A percentile compares a stretch with the other conserved stretches of the same genome.
Conservation (phyloP, 2,113 vertebrate genomes). For the Ploceus nigricollis region DNA sequence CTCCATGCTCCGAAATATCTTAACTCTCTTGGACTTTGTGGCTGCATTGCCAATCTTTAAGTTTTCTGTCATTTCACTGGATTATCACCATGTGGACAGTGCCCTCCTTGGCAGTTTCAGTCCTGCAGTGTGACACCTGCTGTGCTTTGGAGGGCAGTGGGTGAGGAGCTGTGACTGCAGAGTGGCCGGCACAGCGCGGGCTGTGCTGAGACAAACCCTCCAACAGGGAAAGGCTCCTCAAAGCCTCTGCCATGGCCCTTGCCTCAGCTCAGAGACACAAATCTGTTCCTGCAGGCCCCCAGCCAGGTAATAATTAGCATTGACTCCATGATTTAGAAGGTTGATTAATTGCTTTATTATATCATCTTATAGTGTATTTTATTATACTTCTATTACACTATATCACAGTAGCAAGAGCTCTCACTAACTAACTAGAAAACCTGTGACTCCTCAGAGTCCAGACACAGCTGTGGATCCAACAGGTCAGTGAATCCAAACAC, state of each 20-base stretch:
- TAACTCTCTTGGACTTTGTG: neutral
- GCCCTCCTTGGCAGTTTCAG: neutral
- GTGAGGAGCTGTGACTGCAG: neutral
- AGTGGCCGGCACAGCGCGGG: too few relatives aligned
- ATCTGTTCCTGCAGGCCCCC: too few relatives aligned
- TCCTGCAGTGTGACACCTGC: neutral
- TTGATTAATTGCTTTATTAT: too few relatives aligned
- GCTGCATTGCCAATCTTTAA: neutral
- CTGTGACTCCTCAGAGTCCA: too few relatives aligned
- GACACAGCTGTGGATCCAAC: too few relatives aligned
- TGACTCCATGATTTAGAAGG: too few relatives aligned
- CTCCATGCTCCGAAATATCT: neutral
- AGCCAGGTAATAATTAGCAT: too few relatives aligned
- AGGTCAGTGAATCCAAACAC: too few relatives aligned
- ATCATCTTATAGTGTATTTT: too few relatives aligned
- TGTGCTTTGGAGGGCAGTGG: neutral
- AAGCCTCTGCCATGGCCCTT: neutral
- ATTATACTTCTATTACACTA: too few relatives aligned
- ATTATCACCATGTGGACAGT: accelerated
- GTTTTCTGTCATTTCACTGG: neutral
- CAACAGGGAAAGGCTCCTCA: neutral
- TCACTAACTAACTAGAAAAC: too few relatives aligned
- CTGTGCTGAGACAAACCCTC: neutral
- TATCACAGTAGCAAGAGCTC: too few relatives aligned
- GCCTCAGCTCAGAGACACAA: neutral